Conservation (phyloP, 2,113 vertebrate species). For the Phalacrocorax aristotelis region DNA sequence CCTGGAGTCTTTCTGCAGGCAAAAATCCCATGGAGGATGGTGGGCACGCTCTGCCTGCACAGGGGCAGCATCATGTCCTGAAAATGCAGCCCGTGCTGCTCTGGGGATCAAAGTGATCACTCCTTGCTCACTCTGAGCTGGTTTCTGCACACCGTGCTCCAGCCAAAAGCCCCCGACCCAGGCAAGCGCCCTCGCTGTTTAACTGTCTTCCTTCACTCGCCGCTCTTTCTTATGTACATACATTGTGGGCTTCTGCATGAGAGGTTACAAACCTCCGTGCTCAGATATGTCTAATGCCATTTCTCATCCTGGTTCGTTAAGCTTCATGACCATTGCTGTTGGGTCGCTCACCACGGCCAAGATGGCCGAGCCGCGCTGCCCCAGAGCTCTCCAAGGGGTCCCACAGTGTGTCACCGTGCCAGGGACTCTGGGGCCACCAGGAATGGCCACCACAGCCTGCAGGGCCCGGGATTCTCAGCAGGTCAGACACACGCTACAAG, state of each 20-base stretch:
- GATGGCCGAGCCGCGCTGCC: not conserved
- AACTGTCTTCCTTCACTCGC: too few relatives aligned
- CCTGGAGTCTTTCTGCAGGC: not conserved
- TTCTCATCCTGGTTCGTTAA: not conserved
- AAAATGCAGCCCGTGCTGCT: not conserved
- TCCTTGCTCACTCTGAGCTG: not conserved
- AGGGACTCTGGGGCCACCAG: not conserved
- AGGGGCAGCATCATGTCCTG: not conserved
- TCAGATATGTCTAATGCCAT: not conserved
- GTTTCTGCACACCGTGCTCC: not conserved
- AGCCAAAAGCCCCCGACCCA: not conserved
- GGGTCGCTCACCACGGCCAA: not conserved
- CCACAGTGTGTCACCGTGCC: not conserved
- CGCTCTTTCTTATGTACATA: not conserved
- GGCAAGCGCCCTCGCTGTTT: not conserved
- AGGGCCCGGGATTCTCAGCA: not conserved
- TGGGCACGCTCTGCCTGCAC: not conserved
- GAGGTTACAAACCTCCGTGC: accelerated
- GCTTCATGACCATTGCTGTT: not conserved
- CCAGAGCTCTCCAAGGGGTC: not conserved
- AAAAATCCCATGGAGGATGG: not conserved
- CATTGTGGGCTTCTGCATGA: not conserved
- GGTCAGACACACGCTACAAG: not conserved
- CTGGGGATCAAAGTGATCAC: not conserved
- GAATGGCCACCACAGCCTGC: not conserved